Evolutionary conservation across 1,140 invertebrate species (phyloP).

Genomic region (Trichonephila clavipes): DNA sequence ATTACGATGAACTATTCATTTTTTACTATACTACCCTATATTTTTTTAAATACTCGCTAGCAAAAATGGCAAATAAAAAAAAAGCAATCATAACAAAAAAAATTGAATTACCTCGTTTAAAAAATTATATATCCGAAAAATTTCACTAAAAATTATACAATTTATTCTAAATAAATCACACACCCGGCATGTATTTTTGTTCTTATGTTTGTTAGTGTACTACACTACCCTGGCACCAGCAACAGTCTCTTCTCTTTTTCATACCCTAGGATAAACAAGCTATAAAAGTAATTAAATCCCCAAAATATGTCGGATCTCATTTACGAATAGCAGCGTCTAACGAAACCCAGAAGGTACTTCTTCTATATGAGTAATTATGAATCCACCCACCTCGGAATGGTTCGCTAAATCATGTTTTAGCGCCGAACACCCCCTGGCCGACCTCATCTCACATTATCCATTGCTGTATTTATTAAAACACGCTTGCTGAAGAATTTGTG

Average conservation of each 20-base stretch:
- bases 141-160: conserved; percentile 66
- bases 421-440: neutral
- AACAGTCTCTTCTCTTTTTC: conserved; percentile 48
- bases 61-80: neutral
- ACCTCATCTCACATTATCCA: neutral
- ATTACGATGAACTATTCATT: conserved; percentile 29
- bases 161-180: conserved; percentile 75
- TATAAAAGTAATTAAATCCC: conserved; percentile 76
- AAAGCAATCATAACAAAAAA: conserved; percentile 1
- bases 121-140: neutral
- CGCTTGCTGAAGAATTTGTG: conserved; percentile 42
- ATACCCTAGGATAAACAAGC: neutral
- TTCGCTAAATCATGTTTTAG: conserved; percentile 66
- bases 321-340: conserved; percentile 60
- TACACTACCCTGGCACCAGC: neutral
- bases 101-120: neutral
- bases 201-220: neutral
- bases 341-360: conserved; percentile 66
- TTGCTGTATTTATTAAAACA: conserved; percentile 64
- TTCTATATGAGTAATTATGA: conserved; percentile 76
- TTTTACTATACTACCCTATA: neutral
- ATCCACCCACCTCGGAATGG: conserved; percentile 5
- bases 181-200: neutral
- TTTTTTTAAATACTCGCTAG: neutral
- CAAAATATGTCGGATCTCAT: conserved; percentile 73